A percentile compares a stretch with the other conserved stretches of the same genome.
These are phyloP conservation scores for Ceyx margarethae DNA, from an alignment of 2,113 vertebrate genomes.

Conservation along the genomic window DNA sequence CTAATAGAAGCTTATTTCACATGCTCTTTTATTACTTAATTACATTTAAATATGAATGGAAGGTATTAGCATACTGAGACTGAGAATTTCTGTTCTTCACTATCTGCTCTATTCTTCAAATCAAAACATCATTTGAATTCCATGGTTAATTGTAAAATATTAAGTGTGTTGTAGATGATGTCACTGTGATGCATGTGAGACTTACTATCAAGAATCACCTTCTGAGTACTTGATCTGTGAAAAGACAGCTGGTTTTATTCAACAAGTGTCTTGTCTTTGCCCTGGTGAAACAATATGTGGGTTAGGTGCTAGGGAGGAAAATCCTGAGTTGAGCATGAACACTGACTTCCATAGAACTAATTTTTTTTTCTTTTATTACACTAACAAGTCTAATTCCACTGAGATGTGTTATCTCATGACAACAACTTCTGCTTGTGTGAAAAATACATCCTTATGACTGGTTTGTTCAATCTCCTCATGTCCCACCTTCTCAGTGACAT, in stretches of 20 bases:
- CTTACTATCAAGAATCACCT: not conserved
- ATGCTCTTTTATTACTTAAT: not conserved
- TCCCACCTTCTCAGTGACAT: not conserved
- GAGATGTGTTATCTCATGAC: accelerated
- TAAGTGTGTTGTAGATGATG: not conserved
- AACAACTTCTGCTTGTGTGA: not conserved
- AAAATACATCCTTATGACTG: not conserved
- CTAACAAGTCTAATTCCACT: not conserved
- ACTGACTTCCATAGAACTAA: too few species aligned
- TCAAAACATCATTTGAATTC: not conserved
- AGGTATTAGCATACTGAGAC: not conserved
- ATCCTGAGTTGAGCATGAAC: too few species aligned
- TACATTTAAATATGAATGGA: not conserved
- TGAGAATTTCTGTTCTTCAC: not conserved
- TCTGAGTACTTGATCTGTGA: not conserved
- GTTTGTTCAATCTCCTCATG: not conserved
- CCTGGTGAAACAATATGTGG: not conserved
- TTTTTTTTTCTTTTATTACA: not conserved
- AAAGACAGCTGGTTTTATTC: not conserved
- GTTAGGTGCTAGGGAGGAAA: not conserved
- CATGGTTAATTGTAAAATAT: not conserved
- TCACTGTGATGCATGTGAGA: not conserved
- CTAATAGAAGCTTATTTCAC: not conserved
- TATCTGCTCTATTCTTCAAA: not conserved
- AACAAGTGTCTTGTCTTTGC: not conserved